Conservation (phyloP, 2,113 vertebrate genomes). For the Neomonachus schauinslandi region DNA sequence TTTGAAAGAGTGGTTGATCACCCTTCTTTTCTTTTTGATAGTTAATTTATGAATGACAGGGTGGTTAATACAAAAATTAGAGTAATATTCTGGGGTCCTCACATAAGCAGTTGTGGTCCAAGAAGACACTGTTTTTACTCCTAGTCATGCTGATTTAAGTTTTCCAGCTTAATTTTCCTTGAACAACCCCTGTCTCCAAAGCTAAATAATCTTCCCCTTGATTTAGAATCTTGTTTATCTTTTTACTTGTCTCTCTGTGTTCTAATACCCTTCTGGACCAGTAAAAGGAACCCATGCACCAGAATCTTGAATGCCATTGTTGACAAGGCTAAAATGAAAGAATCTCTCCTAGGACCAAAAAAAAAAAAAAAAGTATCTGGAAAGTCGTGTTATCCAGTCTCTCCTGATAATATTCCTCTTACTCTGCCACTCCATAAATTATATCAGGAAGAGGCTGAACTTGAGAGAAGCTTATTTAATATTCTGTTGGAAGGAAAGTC, state of each 20-base stretch:
- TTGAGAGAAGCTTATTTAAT: not conserved
- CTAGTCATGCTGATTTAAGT: not conserved
- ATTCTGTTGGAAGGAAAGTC: not conserved
- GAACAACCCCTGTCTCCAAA: fast-evolving
- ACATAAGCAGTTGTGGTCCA: not conserved
- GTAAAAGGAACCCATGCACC: not conserved
- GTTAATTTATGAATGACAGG: not conserved
- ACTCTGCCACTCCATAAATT: not conserved
- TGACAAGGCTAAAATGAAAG: not conserved
- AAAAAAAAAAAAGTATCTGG: not conserved
- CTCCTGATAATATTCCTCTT: not conserved
- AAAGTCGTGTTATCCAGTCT: not conserved
- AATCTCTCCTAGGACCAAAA: not conserved
- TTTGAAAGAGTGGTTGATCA: not conserved
- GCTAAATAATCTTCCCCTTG: not conserved
- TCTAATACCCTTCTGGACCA: not conserved
- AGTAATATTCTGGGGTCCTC: not conserved
- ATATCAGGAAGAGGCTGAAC: not conserved
- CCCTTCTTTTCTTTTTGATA: not conserved
- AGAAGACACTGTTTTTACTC: not conserved
- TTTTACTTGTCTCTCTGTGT: not conserved
- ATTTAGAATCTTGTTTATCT: not conserved
- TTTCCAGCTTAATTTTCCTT: not conserved
- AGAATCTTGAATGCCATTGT: not conserved
- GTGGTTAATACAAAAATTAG: not conserved